Evolutionary conservation across 2,888 invertebrate species (phyloP), one percentile per base, ranked within the genome.

Genomic region (Germaria angustata): DNA sequence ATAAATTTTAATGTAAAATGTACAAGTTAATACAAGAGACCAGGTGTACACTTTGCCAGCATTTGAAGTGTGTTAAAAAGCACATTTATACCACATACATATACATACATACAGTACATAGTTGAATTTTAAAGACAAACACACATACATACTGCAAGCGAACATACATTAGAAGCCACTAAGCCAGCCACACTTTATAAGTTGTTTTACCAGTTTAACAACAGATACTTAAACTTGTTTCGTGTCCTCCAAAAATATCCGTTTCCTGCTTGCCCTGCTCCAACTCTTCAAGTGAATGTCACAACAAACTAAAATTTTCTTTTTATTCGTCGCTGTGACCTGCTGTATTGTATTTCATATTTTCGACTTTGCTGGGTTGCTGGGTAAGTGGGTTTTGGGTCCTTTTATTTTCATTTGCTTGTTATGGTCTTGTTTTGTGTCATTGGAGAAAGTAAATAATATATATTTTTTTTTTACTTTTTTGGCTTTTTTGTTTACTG

Each of bases 1-100:
- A 57, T 57, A 55, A 49, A 79, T 57, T 46, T 57, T 51, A 51
- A 53, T 61, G 51, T 17, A 63, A 63, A 63, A 63, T 53, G 15
- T 55, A 36, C 28, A 65, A 75, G 53, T 61, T 59, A 59, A 59
- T 71, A 49, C 41, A 44, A 32, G 46, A 22, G 51, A 63, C 69
- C 82, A 82, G 82, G 75, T 82, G 82, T 79, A 57, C 75, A 82
- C 57, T 79, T 82, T 75, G 63, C 41, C 61, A 68, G 63, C 32
- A 49, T 57, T 75, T 75, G 65, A 78, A 81, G 82, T 82, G 66
- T 36, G 11, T 53, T 53, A 61, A 55, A 46, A 46, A 44, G 63
- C 71, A 71, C 53, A 32, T 66, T 66, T 44, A 34, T 34, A 34
- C n/a, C 44, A 57, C 55, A 13, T 22, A 75, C 36, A 55, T 44